Evolutionary conservation across 2,888 invertebrate genomes (phyloP).

Genomic region (Herminia tarsipennalis): DNA sequence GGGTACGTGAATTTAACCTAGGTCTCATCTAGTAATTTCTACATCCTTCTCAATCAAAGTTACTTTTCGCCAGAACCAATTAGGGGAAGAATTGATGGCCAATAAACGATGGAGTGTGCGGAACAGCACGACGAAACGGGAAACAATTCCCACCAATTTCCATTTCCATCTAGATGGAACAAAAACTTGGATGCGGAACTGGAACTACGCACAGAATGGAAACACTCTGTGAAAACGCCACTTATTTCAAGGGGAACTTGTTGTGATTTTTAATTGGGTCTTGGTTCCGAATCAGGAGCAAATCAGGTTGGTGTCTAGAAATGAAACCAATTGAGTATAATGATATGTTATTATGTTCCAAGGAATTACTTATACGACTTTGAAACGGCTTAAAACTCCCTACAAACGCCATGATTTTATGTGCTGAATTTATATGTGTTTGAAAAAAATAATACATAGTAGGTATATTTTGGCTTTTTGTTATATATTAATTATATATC

Average conservation of each 20-base stretch:
- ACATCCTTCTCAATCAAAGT: conserved; percentile 39
- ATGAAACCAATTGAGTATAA: too few relatives aligned
- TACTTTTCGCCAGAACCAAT: conserved; percentile 64
- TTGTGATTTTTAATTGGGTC: conserved; percentile 4
- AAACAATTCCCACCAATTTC: conserved; percentile 55
- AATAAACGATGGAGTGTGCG: conserved; percentile 57
- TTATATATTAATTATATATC: too few relatives aligned
- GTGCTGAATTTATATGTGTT: too few relatives aligned
- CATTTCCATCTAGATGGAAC: conserved; percentile 41
- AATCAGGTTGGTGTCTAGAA: too few relatives aligned
- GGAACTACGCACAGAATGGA: conserved; percentile 11
- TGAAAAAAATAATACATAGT: too few relatives aligned
- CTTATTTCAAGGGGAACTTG: conserved; percentile 5
- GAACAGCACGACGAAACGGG: conserved; percentile 46
- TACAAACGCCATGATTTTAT: too few relatives aligned
- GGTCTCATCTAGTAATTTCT: conserved; percentile 24
- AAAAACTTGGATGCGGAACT: conserved; percentile 36
- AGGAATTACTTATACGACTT: too few relatives aligned
- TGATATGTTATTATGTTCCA: too few relatives aligned
- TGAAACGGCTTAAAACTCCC: too few relatives aligned
- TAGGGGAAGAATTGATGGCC: conserved; percentile 69
- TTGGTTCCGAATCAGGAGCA: background rate
- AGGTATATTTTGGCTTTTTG: too few relatives aligned
- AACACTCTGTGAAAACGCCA: conserved; percentile 5
- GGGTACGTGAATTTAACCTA: too few relatives aligned